A percentile compares a stretch with the other conserved stretches of the same genome.
Evolutionary conservation across 2,888 invertebrate species (phyloP).

Genomic region (Ormyrus nitidulus): DNA sequence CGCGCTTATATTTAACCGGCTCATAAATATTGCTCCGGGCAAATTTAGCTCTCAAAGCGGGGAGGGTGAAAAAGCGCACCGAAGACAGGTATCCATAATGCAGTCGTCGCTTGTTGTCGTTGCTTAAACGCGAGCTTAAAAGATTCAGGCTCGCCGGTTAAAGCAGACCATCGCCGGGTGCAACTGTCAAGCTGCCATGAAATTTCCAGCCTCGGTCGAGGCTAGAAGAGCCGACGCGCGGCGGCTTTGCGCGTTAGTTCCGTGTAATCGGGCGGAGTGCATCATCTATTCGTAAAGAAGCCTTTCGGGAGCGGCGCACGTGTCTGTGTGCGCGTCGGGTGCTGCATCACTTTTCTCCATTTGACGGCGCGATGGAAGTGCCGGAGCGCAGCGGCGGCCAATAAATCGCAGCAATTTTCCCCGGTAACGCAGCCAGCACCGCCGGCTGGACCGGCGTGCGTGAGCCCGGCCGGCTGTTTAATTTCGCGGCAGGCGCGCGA

Average conservation of each 20-base stretch:
- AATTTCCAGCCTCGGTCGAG: too few relatives aligned
- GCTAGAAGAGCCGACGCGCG: not conserved
- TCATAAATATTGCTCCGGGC: too few relatives aligned
- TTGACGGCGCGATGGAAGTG: not conserved
- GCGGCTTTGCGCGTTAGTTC: conserved; percentile 15
- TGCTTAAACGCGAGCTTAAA: too few relatives aligned
- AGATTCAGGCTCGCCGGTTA: too few relatives aligned
- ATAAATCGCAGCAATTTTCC: conserved; percentile 33
- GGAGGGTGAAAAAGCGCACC: too few relatives aligned
- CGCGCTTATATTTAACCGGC: too few relatives aligned
- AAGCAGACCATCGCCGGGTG: not conserved
- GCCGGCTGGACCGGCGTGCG: not conserved
- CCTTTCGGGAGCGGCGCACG: not conserved
- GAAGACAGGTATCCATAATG: too few relatives aligned
- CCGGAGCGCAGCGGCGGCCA: not conserved
- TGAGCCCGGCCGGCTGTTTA: not conserved
- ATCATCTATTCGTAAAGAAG: conserved; percentile 64
- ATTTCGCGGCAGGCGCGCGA: not conserved
- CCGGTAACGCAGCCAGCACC: not conserved
- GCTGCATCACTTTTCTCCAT: not conserved
- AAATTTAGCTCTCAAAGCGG: too few relatives aligned
- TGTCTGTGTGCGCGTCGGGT: not conserved
- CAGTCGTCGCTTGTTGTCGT: too few relatives aligned
- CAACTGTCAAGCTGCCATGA: not conserved
- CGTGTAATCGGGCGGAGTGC: conserved; percentile 63